Percentiles rank a stretch among this genome's conserved stretches.
Evolutionary conservation across 2,797 vertebrate genomes (phyloP).

Genomic region (Furcifer pardalis): DNA sequence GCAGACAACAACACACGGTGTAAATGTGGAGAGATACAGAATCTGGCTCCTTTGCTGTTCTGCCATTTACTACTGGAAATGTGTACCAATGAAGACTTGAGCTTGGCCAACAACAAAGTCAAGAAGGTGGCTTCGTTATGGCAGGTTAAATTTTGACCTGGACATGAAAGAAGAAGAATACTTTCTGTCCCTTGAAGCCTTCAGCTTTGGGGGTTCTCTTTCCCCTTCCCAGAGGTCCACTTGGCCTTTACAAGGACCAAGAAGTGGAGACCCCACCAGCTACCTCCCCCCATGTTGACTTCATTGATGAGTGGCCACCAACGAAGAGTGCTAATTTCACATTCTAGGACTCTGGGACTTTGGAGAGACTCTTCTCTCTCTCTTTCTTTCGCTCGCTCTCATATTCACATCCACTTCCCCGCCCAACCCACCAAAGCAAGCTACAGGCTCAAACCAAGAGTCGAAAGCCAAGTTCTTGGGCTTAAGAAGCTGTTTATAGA

Average conservation of each 20-base stretch:
- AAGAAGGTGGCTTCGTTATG: no score
- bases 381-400: accelerated
- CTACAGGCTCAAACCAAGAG: conserved; percentile 60
- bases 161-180: no score
- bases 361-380: not conserved
- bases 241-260: not conserved
- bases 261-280: conserved; percentile 54
- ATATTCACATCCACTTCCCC: not conserved
- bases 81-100: no score
- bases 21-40: no score
- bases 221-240: not conserved
- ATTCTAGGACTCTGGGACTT: conserved; percentile 21
- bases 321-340: conserved; percentile 11
- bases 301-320: conserved; percentile 55
- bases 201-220: no score
- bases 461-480: conserved; percentile 59
- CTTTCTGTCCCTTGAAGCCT: no score
- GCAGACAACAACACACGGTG: no score
- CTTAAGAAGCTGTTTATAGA: conserved; percentile 72
- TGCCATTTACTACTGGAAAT: no score
- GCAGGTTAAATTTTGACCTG: no score
- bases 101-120: no score
- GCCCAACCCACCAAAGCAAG: conserved; percentile 41
- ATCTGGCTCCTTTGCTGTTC: no score
- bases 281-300: conserved; percentile 47